phyloP scores from a whole-genome alignment of 2,797 vertebrate genomes.

The Anisognathus igniventris region DNA sequence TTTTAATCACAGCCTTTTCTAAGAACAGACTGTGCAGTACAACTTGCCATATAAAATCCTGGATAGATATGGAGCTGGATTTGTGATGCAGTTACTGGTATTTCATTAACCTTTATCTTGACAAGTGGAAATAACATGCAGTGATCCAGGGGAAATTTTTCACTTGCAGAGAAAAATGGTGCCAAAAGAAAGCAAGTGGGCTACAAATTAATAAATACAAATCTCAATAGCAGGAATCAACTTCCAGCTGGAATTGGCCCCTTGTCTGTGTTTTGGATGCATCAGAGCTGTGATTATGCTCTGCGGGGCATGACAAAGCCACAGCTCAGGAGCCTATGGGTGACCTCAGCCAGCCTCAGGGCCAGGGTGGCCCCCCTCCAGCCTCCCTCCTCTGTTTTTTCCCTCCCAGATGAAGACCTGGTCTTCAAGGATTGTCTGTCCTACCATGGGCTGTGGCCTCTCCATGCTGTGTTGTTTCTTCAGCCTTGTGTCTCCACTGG shows the following conservation, averaged over 20 bases:
- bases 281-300: background rate
- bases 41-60: background rate
- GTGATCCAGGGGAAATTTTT: conserved; percentile 47
- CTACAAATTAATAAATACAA: conserved; percentile 36
- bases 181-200: background rate
- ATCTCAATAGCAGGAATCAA: background rate
- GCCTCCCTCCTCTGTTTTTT: background rate
- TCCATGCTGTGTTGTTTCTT: fast-evolving
- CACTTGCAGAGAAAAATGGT: conserved; percentile 34
- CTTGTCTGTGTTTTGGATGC: fast-evolving
- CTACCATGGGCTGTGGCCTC: background rate
- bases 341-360: background rate
- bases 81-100: conserved; percentile 49
- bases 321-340: fast-evolving
- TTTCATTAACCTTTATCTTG: conserved; percentile 67
- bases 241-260: background rate
- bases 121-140: conserved; percentile 55
- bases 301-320: fast-evolving
- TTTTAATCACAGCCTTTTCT: background rate
- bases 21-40: background rate
- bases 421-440: background rate
- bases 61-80: background rate
- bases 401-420: background rate
- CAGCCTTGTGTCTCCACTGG: background rate
- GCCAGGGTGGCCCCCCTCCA: background rate